Conservation (phyloP, 2,113 vertebrate species). For the Dicrurus megarhynchus region DNA sequence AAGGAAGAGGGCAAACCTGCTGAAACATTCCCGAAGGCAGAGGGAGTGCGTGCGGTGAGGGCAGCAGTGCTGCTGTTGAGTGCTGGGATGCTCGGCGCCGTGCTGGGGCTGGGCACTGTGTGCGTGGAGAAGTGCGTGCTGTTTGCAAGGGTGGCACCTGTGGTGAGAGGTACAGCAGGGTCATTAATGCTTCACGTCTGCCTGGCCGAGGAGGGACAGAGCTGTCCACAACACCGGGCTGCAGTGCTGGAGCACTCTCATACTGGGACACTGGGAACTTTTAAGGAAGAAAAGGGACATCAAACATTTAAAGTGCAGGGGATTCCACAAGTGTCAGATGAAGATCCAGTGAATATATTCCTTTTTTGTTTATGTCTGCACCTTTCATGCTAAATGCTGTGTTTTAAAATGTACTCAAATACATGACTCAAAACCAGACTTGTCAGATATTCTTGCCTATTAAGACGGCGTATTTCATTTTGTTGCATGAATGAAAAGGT, state of each 20-base stretch:
- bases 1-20: slow-evolving; percentile 39
- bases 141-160: neutral
- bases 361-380: neutral
- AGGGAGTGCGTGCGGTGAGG: neutral
- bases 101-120: neutral
- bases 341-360: neutral
- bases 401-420: neutral
- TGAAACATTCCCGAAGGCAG: neutral
- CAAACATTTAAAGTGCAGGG: fast-evolving
- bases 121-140: neutral
- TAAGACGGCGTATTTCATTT: neutral
- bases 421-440: neutral
- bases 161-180: neutral
- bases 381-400: neutral
- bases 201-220: neutral
- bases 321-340: neutral
- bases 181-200: fast-evolving
- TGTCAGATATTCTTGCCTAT: neutral
- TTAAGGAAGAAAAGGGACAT: neutral
- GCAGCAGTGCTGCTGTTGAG: neutral
- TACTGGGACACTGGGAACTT: neutral
- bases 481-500: neutral
- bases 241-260: fast-evolving
- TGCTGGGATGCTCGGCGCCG: neutral
- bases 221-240: neutral